Evolutionary conservation across 2,888 invertebrate genomes (phyloP).

Genomic region (Bellardia pandia): DNA sequence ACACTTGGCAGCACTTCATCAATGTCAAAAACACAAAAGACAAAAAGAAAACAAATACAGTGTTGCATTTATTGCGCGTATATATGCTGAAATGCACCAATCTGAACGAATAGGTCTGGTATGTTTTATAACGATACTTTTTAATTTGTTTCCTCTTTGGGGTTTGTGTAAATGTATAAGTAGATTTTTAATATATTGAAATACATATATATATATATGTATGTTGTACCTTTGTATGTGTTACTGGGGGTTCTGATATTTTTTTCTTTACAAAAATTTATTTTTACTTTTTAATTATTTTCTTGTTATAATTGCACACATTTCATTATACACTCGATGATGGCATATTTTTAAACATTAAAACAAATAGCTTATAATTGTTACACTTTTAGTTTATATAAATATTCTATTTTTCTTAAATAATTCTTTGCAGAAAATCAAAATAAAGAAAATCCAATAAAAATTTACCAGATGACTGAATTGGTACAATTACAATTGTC

Average conservation of each 20-base stretch:
- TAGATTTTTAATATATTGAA: slow-evolving; percentile 46
- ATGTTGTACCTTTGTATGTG: slow-evolving; percentile 33
- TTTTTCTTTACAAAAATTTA: background rate
- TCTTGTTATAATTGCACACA: background rate
- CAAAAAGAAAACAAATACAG: too few relatives aligned
- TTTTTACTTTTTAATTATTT: slow-evolving; percentile 8
- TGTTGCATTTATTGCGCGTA: too few relatives aligned
- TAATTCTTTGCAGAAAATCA: slow-evolving; percentile 58
- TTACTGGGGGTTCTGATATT: slow-evolving; percentile 49
- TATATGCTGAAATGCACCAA: too few relatives aligned
- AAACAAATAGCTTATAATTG: background rate
- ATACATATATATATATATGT: too few relatives aligned
- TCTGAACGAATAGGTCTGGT: too few relatives aligned
- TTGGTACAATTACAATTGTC: slow-evolving; percentile 62
- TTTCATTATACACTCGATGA: background rate
- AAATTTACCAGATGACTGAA: slow-evolving; percentile 64
- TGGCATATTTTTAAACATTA: background rate
- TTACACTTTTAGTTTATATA: slow-evolving; percentile 38
- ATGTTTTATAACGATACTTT: too few relatives aligned
- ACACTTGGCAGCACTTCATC: too few relatives aligned
- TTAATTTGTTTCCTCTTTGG: too few relatives aligned
- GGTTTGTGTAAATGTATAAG: background rate
- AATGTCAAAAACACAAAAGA: too few relatives aligned
- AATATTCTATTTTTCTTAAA: slow-evolving; percentile 31
- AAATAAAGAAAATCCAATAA: slow-evolving; percentile 67